Evolutionary conservation across 2,888 invertebrate genomes (phyloP).

Genomic region (Malachius bipustulatus): DNA sequence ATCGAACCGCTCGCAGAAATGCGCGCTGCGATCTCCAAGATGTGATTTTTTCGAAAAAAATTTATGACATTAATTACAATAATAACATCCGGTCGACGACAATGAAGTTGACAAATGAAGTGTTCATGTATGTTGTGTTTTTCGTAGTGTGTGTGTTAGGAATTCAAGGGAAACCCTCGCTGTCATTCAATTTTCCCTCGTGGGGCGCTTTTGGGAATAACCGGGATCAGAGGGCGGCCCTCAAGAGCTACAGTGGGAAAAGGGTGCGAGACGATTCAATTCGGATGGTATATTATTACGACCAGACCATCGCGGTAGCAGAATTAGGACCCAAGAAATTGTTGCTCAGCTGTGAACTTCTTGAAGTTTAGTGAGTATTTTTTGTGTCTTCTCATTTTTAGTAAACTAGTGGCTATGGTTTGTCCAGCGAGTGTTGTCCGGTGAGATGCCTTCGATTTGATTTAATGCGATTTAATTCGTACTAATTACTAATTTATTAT

Average conservation of each 20-base stretch:
- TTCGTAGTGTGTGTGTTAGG: constrained; percentile 25
- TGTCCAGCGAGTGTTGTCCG: too few species aligned
- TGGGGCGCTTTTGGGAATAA: constrained; percentile 22
- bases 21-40: too few species aligned
- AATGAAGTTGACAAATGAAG: constrained; percentile 16
- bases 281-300: constrained; percentile 66
- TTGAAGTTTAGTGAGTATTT: constrained; percentile 74
- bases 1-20: too few species aligned
- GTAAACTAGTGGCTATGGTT: too few species aligned
- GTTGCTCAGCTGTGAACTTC: constrained; percentile 65
- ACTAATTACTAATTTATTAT: too few species aligned
- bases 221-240: background rate
- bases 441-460: too few species aligned
- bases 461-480: too few species aligned
- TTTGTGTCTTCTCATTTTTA: background rate
- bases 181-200: constrained; percentile 27
- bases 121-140: constrained; percentile 23
- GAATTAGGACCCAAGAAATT: constrained; percentile 62
- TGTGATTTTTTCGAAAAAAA: background rate
- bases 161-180: constrained; percentile 28
- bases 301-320: constrained; percentile 72
- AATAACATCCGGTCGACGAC: too few species aligned
- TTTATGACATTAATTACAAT: constrained; percentile 13
- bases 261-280: constrained; percentile 54
- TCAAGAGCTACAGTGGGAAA: constrained; percentile 24